Evolutionary conservation across 2,888 invertebrate genomes (phyloP).

Genomic region (Lepidocyrtinus sp.): DNA sequence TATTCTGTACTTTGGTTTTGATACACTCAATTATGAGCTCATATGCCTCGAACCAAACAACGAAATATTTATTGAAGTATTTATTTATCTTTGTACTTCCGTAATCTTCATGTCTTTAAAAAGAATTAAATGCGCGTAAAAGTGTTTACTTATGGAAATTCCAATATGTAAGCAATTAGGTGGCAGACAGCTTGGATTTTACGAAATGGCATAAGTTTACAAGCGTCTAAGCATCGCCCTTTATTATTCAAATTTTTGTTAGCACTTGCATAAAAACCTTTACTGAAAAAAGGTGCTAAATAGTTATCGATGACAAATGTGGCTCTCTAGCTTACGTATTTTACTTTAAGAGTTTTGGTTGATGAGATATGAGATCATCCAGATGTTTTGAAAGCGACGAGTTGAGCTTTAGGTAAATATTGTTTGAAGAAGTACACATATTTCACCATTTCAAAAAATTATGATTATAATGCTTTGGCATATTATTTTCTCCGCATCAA

Average conservation of each 20-base stretch:
- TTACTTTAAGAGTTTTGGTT: not conserved
- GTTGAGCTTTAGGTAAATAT: not conserved
- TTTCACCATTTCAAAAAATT: conserved; percentile 19
- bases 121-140: not conserved
- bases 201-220: not conserved
- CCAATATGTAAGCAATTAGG: not conserved
- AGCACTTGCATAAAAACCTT: conserved; percentile 19
- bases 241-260: conserved; percentile 27
- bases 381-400: not conserved
- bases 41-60: no score
- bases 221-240: not conserved
- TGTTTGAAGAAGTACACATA: not conserved
- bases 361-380: not conserved
- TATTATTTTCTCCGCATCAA: no score
- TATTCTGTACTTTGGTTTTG: no score
- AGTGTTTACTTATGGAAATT: conserved; percentile 19
- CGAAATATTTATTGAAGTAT: not conserved
- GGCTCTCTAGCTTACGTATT: not conserved
- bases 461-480: no score
- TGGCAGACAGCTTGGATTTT: no score
- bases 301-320: not conserved
- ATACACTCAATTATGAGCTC: no score
- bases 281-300: not conserved
- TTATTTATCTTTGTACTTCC: not conserved
- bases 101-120: not conserved